Percentiles rank a stretch among this genome's conserved stretches.
Conservation (phyloP, 2,113 vertebrate species). For the Pluvianellus socialis region DNA sequence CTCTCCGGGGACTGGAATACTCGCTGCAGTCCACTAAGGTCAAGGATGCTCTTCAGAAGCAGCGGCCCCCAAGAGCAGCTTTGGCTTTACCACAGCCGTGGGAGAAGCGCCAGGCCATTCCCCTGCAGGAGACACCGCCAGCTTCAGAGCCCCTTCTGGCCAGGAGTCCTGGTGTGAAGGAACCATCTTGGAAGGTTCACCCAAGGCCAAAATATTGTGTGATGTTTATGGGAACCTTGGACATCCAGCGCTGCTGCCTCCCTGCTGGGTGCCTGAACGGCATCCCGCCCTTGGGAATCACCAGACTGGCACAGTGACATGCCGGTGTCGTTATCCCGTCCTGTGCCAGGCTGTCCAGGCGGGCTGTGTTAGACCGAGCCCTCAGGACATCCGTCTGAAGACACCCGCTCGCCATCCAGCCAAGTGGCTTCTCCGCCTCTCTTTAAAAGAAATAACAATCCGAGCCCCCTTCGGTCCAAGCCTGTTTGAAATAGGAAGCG, state of each 20-base stretch:
- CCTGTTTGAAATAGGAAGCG: neutral
- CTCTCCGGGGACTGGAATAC: neutral
- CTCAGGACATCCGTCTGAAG: neutral
- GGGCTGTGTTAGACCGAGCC: neutral
- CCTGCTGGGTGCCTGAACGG: neutral
- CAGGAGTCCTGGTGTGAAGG: neutral
- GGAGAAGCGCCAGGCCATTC: accelerated
- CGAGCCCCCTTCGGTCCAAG: neutral
- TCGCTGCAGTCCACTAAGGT: accelerated
- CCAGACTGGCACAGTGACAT: accelerated
- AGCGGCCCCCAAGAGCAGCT: neutral
- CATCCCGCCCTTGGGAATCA: neutral
- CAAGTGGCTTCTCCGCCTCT: neutral
- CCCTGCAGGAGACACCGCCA: neutral
- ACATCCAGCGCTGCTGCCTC: neutral
- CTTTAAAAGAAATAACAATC: neutral
- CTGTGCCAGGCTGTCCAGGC: neutral
- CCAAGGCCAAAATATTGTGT: accelerated
- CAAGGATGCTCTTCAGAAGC: neutral
- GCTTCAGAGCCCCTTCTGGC: neutral
- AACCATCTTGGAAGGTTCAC: neutral
- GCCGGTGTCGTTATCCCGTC: neutral
- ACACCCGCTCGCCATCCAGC: neutral
- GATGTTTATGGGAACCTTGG: neutral
- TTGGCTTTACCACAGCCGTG: accelerated